These are phyloP conservation scores for Drosophila niveifrons DNA, from an alignment of 2,888 invertebrate species.

Conservation along the genomic window DNA sequence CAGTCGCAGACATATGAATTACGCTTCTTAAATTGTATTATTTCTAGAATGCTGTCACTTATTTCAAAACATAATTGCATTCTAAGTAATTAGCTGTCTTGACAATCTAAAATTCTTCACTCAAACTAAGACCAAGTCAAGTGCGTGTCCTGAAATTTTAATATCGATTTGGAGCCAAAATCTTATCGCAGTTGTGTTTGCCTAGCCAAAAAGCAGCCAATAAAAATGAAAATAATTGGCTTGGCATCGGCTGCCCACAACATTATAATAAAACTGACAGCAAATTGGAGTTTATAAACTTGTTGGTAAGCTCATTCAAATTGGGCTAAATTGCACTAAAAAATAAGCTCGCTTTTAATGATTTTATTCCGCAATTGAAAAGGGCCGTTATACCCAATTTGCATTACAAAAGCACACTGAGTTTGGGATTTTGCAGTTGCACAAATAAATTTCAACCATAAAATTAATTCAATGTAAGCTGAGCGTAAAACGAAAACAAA, in stretches of 20 bases:
- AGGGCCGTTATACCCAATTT: conserved; percentile 1
- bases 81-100: background rate
- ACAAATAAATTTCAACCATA: background rate
- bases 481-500: background rate
- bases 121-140: background rate
- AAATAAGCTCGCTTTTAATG: background rate
- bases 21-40: background rate
- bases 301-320: background rate
- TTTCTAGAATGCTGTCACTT: no score
- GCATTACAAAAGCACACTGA: conserved; percentile 4
- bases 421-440: background rate
- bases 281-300: background rate
- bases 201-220: conserved; percentile 2
- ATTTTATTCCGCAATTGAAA: background rate
- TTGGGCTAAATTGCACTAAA: background rate
- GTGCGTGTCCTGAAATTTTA: conserved; percentile 60
- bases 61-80: no score
- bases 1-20: background rate
- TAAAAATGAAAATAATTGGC: conserved; percentile 19
- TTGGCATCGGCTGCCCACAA: conserved; percentile 3
- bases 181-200: conserved; percentile 18
- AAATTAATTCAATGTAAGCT: background rate
- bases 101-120: background rate
- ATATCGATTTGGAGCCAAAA: conserved; percentile 30
- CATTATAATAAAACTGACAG: conserved; percentile 11